These are phyloP conservation scores for Rattus norvegicus DNA, from an alignment of 2,113 vertebrate genomes.

Conservation along the genomic window GRCr8 NC_086024.1:114624001-114624500, in stretches of 20 bases:
- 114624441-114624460: not conserved
- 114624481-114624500: not conserved
- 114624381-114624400: not conserved
- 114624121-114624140: not conserved
- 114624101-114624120: not conserved
- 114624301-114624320: not conserved
- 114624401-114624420: not conserved
- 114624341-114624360: not conserved
- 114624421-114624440: not conserved
- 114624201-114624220: not conserved
- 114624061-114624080: not conserved
- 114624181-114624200: not conserved
- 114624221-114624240: not conserved
- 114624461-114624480: not conserved
- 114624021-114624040: not conserved
- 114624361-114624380: not conserved
- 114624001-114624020: not conserved
- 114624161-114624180: not conserved
- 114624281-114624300: not conserved
- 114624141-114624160: not conserved
- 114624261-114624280: too few relatives aligned
- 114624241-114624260: fast-evolving
- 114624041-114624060: not conserved
- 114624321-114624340: not conserved
- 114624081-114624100: not conserved